These are phyloP conservation scores for Drosophila incognita DNA, from an alignment of 2,888 invertebrate genomes.

Conservation along the genomic window DNA sequence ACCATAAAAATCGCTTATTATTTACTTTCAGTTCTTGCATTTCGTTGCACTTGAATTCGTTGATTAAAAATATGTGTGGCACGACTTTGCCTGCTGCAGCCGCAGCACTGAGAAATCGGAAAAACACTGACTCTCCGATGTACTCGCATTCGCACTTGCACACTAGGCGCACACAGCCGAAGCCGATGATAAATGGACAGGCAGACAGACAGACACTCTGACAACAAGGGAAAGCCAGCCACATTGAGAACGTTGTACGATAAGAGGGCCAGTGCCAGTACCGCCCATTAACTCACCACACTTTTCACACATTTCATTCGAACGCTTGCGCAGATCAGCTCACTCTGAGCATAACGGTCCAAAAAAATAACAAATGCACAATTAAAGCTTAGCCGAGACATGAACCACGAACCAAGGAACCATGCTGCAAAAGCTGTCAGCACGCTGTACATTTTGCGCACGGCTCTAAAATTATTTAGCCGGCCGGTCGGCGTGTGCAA, in stretches of 20 bases:
- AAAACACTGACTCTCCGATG: conserved; percentile 60
- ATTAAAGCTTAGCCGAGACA: conserved; percentile 28
- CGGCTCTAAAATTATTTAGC: conserved; percentile 42
- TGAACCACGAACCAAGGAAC: conserved; percentile 12
- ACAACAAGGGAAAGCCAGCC: conserved; percentile 37
- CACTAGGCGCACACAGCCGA: conserved; percentile 34
- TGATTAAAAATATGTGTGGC: conserved; percentile 62
- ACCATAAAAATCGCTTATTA: conserved; percentile 40
- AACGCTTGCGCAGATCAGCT: conserved; percentile 55
- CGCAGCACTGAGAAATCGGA: conserved; percentile 67
- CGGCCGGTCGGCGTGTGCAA: conserved; percentile 72
- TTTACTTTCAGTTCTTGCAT: conserved; percentile 71
- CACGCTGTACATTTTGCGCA: conserved; percentile 53
- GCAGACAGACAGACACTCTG: conserved; percentile 35
- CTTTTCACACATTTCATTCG: conserved; percentile 8
- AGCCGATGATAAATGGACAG: conserved; percentile 60
- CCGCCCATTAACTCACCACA: conserved; percentile 54
- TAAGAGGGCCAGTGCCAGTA: conserved; percentile 42
- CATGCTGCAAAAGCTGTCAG: conserved; percentile 24
- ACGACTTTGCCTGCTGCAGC: conserved; percentile 72
- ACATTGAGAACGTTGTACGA: conserved; percentile 52
- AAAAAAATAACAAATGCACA: not conserved
- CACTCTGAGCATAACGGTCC: conserved; percentile 1
- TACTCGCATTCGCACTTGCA: conserved; percentile 43
- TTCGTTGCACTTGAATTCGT: conserved; percentile 78